A percentile compares a stretch with the other conserved stretches of the same genome.
phyloP scores from a whole-genome alignment of 2,113 vertebrate genomes.

The cat (Felis catus) region F.catus_Fca126_mat1.0 CM031415.1:201763001-201763500 shows the following conservation, averaged over 20 bases:
- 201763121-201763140: fast-evolving
- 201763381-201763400: no score
- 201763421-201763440: fast-evolving
- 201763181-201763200: fast-evolving
- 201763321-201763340: no score
- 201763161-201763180: background rate
- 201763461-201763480: background rate
- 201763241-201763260: background rate
- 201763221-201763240: background rate
- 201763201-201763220: fast-evolving
- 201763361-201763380: background rate
- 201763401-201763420: background rate
- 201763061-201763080: background rate
- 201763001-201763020: fast-evolving
- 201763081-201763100: no score
- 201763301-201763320: background rate
- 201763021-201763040: fast-evolving
- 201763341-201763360: background rate
- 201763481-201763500: fast-evolving
- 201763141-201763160: background rate
- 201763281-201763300: background rate
- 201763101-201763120: fast-evolving
- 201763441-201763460: fast-evolving
- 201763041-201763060: background rate
- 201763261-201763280: background rate